Evolutionary conservation across 2,113 vertebrate genomes (phyloP).

Genomic region (Gavialis gangeticus): DNA sequence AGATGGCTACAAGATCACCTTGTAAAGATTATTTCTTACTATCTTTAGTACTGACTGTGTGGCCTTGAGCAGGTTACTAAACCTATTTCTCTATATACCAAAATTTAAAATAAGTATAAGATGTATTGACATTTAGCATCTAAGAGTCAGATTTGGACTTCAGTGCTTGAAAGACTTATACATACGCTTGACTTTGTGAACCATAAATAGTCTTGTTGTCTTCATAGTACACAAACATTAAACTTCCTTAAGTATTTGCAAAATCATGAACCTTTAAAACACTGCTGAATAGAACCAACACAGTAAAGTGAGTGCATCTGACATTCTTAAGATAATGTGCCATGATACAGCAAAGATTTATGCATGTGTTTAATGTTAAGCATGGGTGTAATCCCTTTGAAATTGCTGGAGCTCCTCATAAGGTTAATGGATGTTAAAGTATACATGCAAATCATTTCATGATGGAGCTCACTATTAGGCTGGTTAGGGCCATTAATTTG

Average conservation of each 20-base stretch:
- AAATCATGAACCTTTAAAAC: neutral
- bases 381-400: fast-evolving
- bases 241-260: neutral
- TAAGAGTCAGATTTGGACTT: neutral
- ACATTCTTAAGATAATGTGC: neutral
- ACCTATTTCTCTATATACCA: neutral
- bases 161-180: neutral
- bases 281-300: neutral
- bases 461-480: neutral
- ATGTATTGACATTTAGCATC: neutral
- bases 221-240: neutral
- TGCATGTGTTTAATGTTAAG: neutral
- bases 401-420: neutral
- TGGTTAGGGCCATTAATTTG: constrained; percentile 43
- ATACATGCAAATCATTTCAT: neutral
- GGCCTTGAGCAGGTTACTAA: neutral
- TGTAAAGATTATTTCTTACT: neutral
- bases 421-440: neutral
- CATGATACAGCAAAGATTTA: neutral
- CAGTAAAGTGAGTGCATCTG: neutral
- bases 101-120: neutral
- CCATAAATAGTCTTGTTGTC: neutral
- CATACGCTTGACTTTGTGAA: neutral
- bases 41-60: neutral
- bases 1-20: no score